Evolutionary conservation across 2,113 vertebrate genomes (phyloP).

Genomic region (Mormyrus lacerda): DNA sequence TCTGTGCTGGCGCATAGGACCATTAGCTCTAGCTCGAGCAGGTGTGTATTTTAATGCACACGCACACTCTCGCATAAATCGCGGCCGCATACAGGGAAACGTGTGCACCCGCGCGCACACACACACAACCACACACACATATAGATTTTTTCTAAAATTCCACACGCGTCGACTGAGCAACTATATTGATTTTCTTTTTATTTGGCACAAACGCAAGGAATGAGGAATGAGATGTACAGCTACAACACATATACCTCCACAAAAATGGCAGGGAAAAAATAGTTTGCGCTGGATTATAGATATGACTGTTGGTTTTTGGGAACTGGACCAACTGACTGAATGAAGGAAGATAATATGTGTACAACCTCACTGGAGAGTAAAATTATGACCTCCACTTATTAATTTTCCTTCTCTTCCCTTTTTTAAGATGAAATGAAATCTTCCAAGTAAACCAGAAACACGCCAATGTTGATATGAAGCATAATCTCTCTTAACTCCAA

Average conservation of each 20-base stretch:
- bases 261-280: not conserved
- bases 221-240: not conserved
- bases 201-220: not conserved
- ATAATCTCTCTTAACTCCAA: not conserved
- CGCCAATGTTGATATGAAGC: not conserved
- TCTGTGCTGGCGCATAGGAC: not conserved
- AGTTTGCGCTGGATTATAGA: not conserved
- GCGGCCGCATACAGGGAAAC: not conserved
- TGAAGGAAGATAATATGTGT: not conserved
- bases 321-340: not conserved
- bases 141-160: not conserved
- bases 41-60: not conserved
- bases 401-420: not conserved
- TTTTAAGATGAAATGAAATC: not conserved
- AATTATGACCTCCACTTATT: not conserved
- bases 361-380: not conserved
- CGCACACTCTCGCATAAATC: not conserved
- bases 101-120: not conserved
- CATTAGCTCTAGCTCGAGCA: not conserved
- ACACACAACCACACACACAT: not conserved
- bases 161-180: not conserved
- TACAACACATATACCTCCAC: not conserved
- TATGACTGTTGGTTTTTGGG: not conserved
- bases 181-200: slow-evolving; percentile 1
- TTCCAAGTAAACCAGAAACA: not conserved